A percentile compares a stretch with the other conserved stretches of the same genome.
Evolutionary conservation across 2,797 vertebrate genomes (phyloP).

Genomic region (Chrosomus eos): DNA sequence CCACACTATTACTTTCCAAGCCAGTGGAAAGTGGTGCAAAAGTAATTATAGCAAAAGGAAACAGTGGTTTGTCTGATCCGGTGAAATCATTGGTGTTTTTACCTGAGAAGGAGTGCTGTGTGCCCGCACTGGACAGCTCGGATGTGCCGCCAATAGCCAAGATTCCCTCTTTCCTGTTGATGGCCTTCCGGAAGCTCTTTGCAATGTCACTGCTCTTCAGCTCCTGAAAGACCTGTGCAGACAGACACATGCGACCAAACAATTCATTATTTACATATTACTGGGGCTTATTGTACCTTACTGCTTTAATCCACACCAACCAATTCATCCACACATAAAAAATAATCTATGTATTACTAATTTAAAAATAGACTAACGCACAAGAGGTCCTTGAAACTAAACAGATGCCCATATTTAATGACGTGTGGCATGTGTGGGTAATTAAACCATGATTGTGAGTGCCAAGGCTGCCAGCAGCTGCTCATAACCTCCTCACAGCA

Average conservation of each 20-base stretch:
- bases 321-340: background rate
- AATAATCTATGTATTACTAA: background rate
- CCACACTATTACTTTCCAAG: no score
- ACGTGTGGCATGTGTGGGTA: slow-evolving; percentile 7
- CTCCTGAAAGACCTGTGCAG: slow-evolving; percentile 89
- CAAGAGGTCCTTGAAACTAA: background rate
- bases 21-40: background rate
- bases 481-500: slow-evolving; percentile 31
- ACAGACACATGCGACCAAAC: slow-evolving; percentile 43
- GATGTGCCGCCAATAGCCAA: slow-evolving; percentile 95
- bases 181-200: slow-evolving; percentile 92
- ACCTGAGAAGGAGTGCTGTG: slow-evolving; percentile 97
- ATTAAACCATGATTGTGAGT: slow-evolving; percentile 6
- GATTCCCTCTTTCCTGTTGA: slow-evolving; percentile 96
- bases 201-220: slow-evolving; percentile 91
- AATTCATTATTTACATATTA: no score
- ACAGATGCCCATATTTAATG: slow-evolving; percentile 22
- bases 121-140: slow-evolving; percentile 92
- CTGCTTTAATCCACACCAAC: background rate
- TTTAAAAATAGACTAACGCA: background rate
- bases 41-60: background rate
- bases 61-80: background rate
- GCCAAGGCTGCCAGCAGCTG: slow-evolving; percentile 41
- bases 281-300: no score
- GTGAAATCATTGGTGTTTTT: slow-evolving; percentile 29